Evolutionary conservation across 1,140 invertebrate genomes (phyloP).

Genomic region (Drosophila jambulina): DNA sequence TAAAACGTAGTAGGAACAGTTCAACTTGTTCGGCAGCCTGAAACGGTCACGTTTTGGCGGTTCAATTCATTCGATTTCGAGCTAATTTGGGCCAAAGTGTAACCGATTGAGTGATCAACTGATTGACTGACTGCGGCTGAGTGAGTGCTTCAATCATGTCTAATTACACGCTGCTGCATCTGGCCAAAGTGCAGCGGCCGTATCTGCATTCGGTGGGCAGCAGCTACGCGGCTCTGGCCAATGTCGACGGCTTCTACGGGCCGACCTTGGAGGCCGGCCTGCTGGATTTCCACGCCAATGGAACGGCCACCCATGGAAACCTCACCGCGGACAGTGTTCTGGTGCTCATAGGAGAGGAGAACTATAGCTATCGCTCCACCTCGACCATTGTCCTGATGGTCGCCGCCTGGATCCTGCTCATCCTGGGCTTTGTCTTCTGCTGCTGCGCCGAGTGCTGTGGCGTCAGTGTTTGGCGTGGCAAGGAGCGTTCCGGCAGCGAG

Average conservation of each 20-base stretch:
- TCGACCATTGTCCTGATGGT: slow-evolving; percentile 79
- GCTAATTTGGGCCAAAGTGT: slow-evolving; percentile 8
- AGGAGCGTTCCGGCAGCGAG: slow-evolving; percentile 47
- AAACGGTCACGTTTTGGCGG: slow-evolving; percentile 45
- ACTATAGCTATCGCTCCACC: slow-evolving; percentile 66
- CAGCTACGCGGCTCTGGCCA: slow-evolving; percentile 58
- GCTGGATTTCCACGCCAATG: slow-evolving; percentile 23
- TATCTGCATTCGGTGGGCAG: slow-evolving; percentile 55
- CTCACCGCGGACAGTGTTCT: slow-evolving; percentile 52
- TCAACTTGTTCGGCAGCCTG: slow-evolving; percentile 23
- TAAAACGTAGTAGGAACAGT: slow-evolving; percentile 17
- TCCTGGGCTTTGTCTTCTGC: slow-evolving; percentile 76
- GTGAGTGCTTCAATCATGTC: slow-evolving; percentile 55
- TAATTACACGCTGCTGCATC: slow-evolving; percentile 57
- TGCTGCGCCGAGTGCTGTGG: slow-evolving; percentile 77
- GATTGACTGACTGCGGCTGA: slow-evolving; percentile 29
- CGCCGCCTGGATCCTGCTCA: slow-evolving; percentile 71
- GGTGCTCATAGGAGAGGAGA: slow-evolving; percentile 56
- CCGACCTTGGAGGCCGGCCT: slow-evolving; percentile 26
- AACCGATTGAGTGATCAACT: slow-evolving; percentile 8
- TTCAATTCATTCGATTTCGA: slow-evolving; percentile 14
- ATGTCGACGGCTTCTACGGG: slow-evolving; percentile 47
- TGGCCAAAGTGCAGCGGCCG: slow-evolving; percentile 67
- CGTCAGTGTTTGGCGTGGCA: slow-evolving; percentile 71
- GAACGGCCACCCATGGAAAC: slow-evolving; percentile 29